Conservation (phyloP, 2,888 invertebrate species). For the Lepidochrysops patricia region DNA sequence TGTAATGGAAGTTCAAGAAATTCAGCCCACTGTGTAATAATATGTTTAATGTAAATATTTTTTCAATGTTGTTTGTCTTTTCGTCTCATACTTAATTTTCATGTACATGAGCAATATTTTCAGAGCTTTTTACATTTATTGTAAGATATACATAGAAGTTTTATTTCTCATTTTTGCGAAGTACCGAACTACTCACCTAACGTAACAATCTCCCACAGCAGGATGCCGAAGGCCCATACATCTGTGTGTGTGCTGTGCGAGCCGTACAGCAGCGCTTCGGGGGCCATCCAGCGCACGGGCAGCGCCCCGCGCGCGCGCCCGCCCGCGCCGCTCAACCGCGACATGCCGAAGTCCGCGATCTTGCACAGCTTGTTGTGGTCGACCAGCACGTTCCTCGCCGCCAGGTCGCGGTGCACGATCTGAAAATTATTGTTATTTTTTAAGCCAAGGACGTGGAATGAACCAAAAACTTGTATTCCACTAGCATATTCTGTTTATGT, state of each 20-base stretch:
- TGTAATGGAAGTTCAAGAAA: neutral
- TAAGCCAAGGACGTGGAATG: too few relatives aligned
- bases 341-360: constrained; percentile 92
- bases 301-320: constrained; percentile 73
- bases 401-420: constrained; percentile 90
- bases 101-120: too few relatives aligned
- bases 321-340: constrained; percentile 73
- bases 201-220: constrained; percentile 91
- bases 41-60: too few relatives aligned
- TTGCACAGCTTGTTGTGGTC: constrained; percentile 91
- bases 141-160: too few relatives aligned
- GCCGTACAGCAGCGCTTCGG: constrained; percentile 85
- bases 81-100: too few relatives aligned
- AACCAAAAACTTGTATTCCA: too few relatives aligned
- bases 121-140: too few relatives aligned
- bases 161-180: neutral
- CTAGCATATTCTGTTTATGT: too few relatives aligned
- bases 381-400: constrained; percentile 87
- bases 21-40: too few relatives aligned
- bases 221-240: constrained; percentile 90
- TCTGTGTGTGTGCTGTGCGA: constrained; percentile 87
- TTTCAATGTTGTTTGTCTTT: too few relatives aligned
- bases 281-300: constrained; percentile 90
- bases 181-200: constrained; percentile 76
- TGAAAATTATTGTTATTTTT: constrained; percentile 53